These are phyloP conservation scores for Eleutherodactylus coqui DNA, from an alignment of 2,797 vertebrate genomes.

Conservation along the genomic window DNA sequence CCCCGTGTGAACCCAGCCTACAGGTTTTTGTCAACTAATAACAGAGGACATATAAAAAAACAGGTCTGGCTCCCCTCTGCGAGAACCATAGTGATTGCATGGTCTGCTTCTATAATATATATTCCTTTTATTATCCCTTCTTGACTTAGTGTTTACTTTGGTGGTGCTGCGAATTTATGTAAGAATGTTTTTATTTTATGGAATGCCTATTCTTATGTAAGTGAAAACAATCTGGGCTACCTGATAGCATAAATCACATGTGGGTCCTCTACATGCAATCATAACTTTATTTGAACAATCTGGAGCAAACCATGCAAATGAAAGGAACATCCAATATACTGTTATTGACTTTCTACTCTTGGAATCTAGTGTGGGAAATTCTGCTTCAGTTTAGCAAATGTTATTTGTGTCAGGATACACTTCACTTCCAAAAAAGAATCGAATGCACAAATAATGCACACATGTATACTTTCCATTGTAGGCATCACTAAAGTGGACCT, in stretches of 20 bases:
- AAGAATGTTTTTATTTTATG: constrained; percentile 6
- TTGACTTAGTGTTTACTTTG: neutral
- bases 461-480: constrained; percentile 17
- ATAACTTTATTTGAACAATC: constrained; percentile 16
- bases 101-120: too few species aligned
- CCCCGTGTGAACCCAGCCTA: too few species aligned
- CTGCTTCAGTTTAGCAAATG: constrained; percentile 13
- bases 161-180: neutral
- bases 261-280: neutral
- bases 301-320: constrained; percentile 12
- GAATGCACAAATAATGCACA: constrained; percentile 20
- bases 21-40: neutral
- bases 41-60: neutral
- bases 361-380: neutral
- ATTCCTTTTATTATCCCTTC: neutral
- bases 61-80: too few species aligned
- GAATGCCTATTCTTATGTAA: neutral
- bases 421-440: constrained; percentile 43
- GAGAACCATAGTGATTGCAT: too few species aligned
- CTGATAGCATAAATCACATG: constrained; percentile 1
- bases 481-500: constrained; percentile 29
- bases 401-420: constrained; percentile 15
- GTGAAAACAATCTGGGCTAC: constrained; percentile 1
- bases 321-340: neutral
- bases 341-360: neutral